Evolutionary conservation across 2,888 invertebrate species (phyloP), one percentile per base, ranked within the genome.

Genomic region (Orthosia gothica): DNA sequence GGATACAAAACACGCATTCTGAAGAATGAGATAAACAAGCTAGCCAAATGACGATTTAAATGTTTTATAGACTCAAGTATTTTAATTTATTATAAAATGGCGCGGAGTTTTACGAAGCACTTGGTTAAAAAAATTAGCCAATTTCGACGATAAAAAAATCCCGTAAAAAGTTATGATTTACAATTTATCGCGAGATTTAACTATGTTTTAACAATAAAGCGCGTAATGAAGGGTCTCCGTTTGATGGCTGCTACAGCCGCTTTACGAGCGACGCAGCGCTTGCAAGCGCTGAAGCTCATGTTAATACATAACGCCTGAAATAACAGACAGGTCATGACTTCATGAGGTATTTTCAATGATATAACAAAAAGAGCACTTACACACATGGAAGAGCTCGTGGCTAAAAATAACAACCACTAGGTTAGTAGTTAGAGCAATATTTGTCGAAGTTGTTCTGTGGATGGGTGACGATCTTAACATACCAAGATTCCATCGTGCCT

Each of bases 151-250:
- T 58, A 81, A 81, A 70, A 63, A 70, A 73, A 66, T 26, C 2
- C 16, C 32, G 23, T 63, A 62, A 66, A 61, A 73, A 45, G 47
- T 70, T 78, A 64, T 61, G 65, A 74, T 81, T 77, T 70, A 50
- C 49, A 70, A 68, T 58, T 63, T 59, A 75, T 69, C 50, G 49
- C 61, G 23, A 76, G 40, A 54, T 23, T 68, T 61, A 54, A 77
- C 45, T 50, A 63, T 70, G 58, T 66, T 81, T 77, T 45, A 74
- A 68, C 20, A 64, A 76, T 76, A 66, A 58, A 62, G 12, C 18
- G n/a, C 13, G 57, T 69, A 63, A 45, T 59, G 20, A 64, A 63
- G 32, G 70, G n/a, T 23, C 15, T 52, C 15, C 7, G 40, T 45
- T 74, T 76, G 64, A 69, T 63, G 59, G 26, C 11, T 23, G 16